Evolutionary conservation across 2,113 vertebrate genomes (phyloP), one percentile per base, ranked within the genome.

Genomic region (Dunckerocampus dactyliophorus): DNA sequence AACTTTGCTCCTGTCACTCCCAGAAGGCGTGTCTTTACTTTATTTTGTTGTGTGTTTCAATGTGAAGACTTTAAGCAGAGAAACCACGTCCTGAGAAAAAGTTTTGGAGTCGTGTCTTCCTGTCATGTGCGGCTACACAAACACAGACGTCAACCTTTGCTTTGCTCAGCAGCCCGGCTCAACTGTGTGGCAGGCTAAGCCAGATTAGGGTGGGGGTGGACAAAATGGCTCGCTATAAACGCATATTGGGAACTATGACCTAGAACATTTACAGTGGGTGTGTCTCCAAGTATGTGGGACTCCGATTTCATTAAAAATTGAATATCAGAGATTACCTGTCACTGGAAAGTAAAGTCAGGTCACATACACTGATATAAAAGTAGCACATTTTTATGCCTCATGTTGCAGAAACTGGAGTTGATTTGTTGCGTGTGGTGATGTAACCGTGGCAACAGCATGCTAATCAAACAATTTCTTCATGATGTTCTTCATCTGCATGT

Each of bases 191-290:
- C 49, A 56, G n/a, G 24, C 66, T 65, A 71, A 74, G 37, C 59
- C 72, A 82, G 72, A 75, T 76, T 70, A 77, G n/a, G 47, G 42
- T 22, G 12, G 17, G 20, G 19, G 17, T 8, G 16, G 15, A 67
- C 49, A 53, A 58, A 78, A 69, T 9, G 11, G 20, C 66, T 22
- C 17, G 52, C 13, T 28, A 20, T 67, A 76, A 64, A 31, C 39
- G 61, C 57, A 69, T 37, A 59, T 63, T 69, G 17, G 63, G 45
- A 75, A 59, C 63, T 37, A 60, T 66, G 68, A 74, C 70, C 53
- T 65, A 71, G 43, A 77, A 70, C 47, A 70, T 82, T 76, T 62
- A 73, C 22, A 9, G 59, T 58, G 65, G 67, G 62, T 65, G 57
- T 56, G 62, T 53, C 61, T 57, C 46, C 51, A 3, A 43, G 39